Evolutionary conservation across 2,113 vertebrate genomes (phyloP).

Genomic region (Sphyrna mokarran): DNA sequence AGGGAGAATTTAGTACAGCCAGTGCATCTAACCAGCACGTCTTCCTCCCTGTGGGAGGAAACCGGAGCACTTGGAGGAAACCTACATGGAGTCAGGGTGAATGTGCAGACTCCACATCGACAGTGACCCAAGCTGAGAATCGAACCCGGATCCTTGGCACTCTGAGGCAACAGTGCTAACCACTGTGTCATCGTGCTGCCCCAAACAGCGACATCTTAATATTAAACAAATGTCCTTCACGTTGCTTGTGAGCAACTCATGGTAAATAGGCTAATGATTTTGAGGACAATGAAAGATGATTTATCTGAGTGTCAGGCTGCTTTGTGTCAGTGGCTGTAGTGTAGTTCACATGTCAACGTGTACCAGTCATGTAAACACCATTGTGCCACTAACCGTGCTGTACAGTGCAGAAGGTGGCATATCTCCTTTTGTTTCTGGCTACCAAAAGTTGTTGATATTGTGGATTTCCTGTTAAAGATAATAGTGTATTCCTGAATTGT

Average conservation of each 20-base stretch:
- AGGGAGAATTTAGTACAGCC: no score
- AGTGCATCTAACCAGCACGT: no score
- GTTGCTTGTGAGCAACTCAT: background rate
- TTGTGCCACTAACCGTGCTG: background rate
- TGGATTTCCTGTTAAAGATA: background rate
- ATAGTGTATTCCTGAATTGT: background rate
- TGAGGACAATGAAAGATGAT: background rate
- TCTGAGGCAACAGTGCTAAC: no score
- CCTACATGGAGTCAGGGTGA: no score
- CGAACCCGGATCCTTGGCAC: no score
- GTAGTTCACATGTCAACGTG: background rate
- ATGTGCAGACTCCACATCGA: no score
- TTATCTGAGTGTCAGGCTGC: background rate
- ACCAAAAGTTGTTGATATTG: background rate
- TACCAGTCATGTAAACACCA: background rate
- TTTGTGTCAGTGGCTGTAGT: background rate
- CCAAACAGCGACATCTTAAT: no score
- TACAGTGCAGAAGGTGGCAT: background rate
- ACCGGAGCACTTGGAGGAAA: background rate
- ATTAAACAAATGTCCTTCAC: background rate
- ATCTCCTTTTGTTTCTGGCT: background rate
- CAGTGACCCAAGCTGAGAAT: no score
- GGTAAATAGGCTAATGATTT: background rate
- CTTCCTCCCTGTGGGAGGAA: no score
- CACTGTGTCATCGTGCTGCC: no score